Conservation (phyloP, 2,888 invertebrate species). For the Bombylius major region DNA sequence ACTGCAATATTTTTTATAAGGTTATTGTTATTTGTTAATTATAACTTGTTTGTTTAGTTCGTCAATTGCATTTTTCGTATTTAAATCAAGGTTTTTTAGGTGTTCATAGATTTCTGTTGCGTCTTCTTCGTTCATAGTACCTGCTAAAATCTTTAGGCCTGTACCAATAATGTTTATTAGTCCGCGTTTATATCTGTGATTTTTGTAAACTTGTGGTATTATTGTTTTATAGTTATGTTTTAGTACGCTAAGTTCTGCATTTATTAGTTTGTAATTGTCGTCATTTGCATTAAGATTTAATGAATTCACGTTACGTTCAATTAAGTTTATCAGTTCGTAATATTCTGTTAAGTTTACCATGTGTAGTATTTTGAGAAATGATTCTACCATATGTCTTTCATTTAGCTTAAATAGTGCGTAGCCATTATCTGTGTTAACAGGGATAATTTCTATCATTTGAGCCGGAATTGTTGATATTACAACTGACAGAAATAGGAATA, state of each 20-base stretch:
- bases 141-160: not conserved
- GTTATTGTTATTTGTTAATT: not conserved
- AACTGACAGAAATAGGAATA: not conserved
- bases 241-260: not conserved
- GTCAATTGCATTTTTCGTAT: not conserved
- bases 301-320: not conserved
- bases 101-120: not conserved
- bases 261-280: not conserved
- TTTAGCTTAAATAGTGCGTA: too few relatives aligned
- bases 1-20: not conserved
- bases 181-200: not conserved
- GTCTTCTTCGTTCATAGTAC: conserved; percentile 1
- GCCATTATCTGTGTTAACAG: not conserved
- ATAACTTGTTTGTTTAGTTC: not conserved
- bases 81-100: not conserved
- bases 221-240: not conserved
- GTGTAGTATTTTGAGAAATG: not conserved
- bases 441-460: not conserved
- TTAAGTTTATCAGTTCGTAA: not conserved
- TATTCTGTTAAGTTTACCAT: not conserved
- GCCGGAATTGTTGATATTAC: not conserved
- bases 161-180: not conserved
- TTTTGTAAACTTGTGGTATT: not conserved
- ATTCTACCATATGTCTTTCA: too few relatives aligned
- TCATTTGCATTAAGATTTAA: not conserved